A percentile compares a stretch with the other conserved stretches of the same genome.
These are phyloP conservation scores for Eupleurogrammus muticus DNA, from an alignment of 2,797 vertebrate species.

Conservation along the genomic window DNA sequence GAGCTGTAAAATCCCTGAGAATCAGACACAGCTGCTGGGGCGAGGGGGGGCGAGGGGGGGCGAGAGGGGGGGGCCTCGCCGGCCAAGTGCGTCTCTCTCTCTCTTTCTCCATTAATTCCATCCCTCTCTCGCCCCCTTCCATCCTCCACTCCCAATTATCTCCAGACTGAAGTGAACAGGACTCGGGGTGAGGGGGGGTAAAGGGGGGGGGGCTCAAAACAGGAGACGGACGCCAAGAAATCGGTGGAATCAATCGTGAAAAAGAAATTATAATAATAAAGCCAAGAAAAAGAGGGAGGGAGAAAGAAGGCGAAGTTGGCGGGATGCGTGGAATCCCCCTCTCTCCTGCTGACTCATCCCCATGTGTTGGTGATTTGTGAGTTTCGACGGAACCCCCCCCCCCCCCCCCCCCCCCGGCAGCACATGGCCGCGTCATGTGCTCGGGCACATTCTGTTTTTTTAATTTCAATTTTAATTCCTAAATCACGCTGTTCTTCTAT, in stretches of 20 bases:
- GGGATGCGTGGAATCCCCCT: constrained; percentile 89
- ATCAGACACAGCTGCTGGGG: constrained; percentile 88
- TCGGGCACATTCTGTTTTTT: constrained; percentile 16
- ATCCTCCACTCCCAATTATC: constrained; percentile 46
- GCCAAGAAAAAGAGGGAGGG: constrained; percentile 11
- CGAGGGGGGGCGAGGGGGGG: too few species aligned
- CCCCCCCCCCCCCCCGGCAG: too few species aligned
- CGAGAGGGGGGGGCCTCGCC: too few species aligned
- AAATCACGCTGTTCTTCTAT: too few species aligned
- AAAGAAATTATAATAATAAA: constrained; percentile 77
- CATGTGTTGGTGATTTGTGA: constrained; percentile 86
- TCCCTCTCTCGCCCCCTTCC: constrained; percentile 7
- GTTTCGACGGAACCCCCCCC: too few species aligned
- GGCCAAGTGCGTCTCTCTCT: constrained; percentile 58
- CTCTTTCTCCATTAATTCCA: constrained; percentile 27
- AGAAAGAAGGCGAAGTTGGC: constrained; percentile 75
- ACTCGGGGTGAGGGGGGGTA: constrained; percentile 76
- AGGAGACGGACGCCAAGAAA: constrained; percentile 81
- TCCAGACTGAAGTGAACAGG: constrained; percentile 48
- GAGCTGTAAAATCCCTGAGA: constrained; percentile 92
- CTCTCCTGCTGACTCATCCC: constrained; percentile 92
- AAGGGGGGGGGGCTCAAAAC: too few species aligned
- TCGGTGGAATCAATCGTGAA: constrained; percentile 84
- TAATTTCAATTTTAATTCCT: too few species aligned
- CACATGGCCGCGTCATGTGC: constrained; percentile 51